Base-by-base conservation (phyloP, 2,888 invertebrate genomes). In the Dynastes grantii region DNA sequence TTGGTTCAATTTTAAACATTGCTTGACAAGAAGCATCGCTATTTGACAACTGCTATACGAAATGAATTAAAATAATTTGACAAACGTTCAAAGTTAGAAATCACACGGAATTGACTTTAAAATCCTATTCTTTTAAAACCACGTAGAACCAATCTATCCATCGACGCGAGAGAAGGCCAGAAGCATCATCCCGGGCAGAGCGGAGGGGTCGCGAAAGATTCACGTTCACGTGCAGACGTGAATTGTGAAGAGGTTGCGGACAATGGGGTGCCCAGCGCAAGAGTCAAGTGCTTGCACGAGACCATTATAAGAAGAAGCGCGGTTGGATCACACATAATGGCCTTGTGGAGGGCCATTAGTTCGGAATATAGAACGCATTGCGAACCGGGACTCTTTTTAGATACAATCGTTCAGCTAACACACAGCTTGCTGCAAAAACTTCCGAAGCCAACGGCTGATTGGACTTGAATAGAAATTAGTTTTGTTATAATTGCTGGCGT, bases 251-350 rank as follows among this genome's bases (percentile, higher is more conserved):
- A 78, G 82, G 76, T 58, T 37, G 76, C 81, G 83, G 83, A 83
- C 83, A 83, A 83, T 81, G 80, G 82, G 76, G 55, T 76, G 79
- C 81, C 81, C 80, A 80, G 81, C 80, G 77, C 67, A 76, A 81
- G 79, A 83, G 83, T 84, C 83, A 82, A 84, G 84, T 84, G 83
- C 80, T 82, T 81, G 82, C 84, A 83, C 84, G 84, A 82, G 84
- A 70, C 84, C 84, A 83, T 82, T 83, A 84, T 84, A 84, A 83
- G 83, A 82, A 83, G 82, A 77, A 82, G 81, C 83, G 78, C 80
- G 81, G 80, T 80, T 79, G 82, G 81, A 82, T 82, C 83, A 80
- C 82, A 81, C 81, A 83, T 83, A 83, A 83, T 83, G 81, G 82
- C 79, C 81, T 80, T 40, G 68, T 83, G 82, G 81, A 84, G 82